A percentile compares a stretch with the other conserved stretches of the same genome.
Conservation (phyloP, 1,140 invertebrate species). For the Metaphire vulgaris region DNA sequence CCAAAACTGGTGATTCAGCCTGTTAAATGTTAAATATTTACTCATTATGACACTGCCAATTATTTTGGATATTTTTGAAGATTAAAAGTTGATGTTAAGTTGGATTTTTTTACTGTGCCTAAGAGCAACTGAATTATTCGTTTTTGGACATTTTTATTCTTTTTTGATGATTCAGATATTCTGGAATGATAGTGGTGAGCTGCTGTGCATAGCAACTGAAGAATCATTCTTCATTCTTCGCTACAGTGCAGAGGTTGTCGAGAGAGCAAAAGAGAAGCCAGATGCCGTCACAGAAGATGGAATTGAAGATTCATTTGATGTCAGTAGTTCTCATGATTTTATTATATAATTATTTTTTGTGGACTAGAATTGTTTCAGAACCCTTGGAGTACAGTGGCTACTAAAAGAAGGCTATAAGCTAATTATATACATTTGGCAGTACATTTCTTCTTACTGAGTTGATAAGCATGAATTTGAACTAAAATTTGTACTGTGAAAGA, state of each 20-base stretch:
- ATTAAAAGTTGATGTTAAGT: not conserved
- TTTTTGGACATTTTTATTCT: too few relatives aligned
- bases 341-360: conserved; percentile 31
- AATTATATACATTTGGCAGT: too few relatives aligned
- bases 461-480: too few relatives aligned
- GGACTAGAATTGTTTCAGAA: too few relatives aligned
- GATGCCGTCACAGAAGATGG: conserved; percentile 81
- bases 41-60: too few relatives aligned
- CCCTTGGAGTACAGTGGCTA: too few relatives aligned
- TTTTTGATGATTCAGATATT: conserved; percentile 60
- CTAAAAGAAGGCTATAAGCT: too few relatives aligned
- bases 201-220: conserved; percentile 89
- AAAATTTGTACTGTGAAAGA: too few relatives aligned
- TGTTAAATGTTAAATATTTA: not conserved
- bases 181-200: conserved; percentile 93
- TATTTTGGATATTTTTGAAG: too few relatives aligned
- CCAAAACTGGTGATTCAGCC: conserved; percentile 62
- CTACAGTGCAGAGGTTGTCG: conserved; percentile 70
- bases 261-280: conserved; percentile 66
- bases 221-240: conserved; percentile 93
- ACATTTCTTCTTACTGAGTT: too few relatives aligned
- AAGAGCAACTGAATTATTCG: not conserved
- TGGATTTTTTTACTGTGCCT: not conserved
- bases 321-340: conserved; percentile 53
- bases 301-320: conserved; percentile 93